A percentile compares a stretch with the other conserved stretches of the same genome.
Evolutionary conservation across 53 echinoderm and acorn worm genomes (phyloP).

Genomic region (Astropecten irregularis): DNA sequence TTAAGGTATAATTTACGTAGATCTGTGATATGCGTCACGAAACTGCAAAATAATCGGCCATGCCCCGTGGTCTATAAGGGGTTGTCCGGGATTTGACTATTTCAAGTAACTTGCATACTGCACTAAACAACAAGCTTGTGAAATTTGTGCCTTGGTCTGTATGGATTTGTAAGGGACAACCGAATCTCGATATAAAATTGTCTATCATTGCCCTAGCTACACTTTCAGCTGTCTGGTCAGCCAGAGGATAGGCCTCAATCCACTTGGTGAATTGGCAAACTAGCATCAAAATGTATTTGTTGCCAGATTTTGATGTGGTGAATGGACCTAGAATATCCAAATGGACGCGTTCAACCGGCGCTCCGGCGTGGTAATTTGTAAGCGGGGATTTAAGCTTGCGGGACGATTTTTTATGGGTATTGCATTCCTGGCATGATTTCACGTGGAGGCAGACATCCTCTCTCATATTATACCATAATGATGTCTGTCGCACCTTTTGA

Average conservation of each 20-base stretch:
- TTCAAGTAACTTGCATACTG: conserved; percentile 53
- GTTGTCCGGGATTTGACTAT: conserved; percentile 58
- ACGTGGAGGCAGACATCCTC: background rate
- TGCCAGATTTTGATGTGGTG: background rate
- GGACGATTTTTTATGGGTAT: conserved; percentile 12
- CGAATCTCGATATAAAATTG: conserved; percentile 64
- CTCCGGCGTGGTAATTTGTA: conserved; percentile 1
- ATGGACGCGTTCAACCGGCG: background rate
- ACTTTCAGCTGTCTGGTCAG: too few relatives aligned
- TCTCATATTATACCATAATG: conserved; percentile 11
- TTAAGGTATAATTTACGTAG: too few relatives aligned
- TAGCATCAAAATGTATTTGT: conserved; percentile 30
- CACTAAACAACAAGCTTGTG: conserved; percentile 47
- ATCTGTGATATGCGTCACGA: too few relatives aligned
- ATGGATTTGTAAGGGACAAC: too few relatives aligned
- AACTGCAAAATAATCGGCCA: too few relatives aligned
- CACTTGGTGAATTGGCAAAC: too few relatives aligned
- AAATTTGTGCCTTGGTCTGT: conserved; percentile 72
- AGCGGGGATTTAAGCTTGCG: conserved; percentile 7
- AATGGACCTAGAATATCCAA: background rate
- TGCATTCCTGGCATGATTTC: conserved; percentile 6
- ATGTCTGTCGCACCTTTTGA: conserved; percentile 12
- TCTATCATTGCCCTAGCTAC: conserved; percentile 50
- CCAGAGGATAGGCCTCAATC: too few relatives aligned
- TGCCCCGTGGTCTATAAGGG: too few relatives aligned